Base-by-base conservation (phyloP, 1,140 invertebrate genomes). In the Macrocentrus cingulum region DNA sequence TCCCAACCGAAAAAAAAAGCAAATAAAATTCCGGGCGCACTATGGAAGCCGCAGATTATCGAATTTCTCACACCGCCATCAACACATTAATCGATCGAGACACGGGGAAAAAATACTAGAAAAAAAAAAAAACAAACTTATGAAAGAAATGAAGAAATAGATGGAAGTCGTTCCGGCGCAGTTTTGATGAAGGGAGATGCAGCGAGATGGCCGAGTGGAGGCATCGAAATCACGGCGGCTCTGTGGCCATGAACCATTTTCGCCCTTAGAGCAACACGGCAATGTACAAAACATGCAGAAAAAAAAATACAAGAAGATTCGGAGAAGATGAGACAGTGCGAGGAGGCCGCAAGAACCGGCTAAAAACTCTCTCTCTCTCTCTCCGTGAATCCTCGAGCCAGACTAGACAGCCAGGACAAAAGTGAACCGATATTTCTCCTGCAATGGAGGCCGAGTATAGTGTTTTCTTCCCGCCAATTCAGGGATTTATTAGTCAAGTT, bases 211-310 rank as follows among this genome's bases (percentile, higher is more conserved):
- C 25, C 20, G 16, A 25, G 45, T 32, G 5, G 19, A 32, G 48
- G 39, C 45, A 37, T 50, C 48, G 23, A 58, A 60, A 51, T 45
- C 65, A n/a, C n/a, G 61, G 60, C 61, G 53, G 46, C 61, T 60
- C 63, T 69, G 65, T 64, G 72, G 61, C 72, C 72, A 65, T 70
- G 69, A 75, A 72, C 71, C 66, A 71, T 71, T 75, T 75, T 70
- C 66, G 66, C 66, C 69, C 67, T 68, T 61, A 54, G 52, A 63
- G 54, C 16, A 46, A 54, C 37, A 54, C 18, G 49, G 25, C 42
- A 41, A 18, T 22, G 8, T 32, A 11, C 16, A 29, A 19, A 9
- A 49, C 4, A 34, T 29, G 15, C 41, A 42, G 32, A 45, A 56
- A 48, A n/a, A 51, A 36, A 44, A 57, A 22, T 46, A 60, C 41